Base-by-base conservation (phyloP, 2,888 invertebrate genomes). In the Cryptocephalus moraei region DNA sequence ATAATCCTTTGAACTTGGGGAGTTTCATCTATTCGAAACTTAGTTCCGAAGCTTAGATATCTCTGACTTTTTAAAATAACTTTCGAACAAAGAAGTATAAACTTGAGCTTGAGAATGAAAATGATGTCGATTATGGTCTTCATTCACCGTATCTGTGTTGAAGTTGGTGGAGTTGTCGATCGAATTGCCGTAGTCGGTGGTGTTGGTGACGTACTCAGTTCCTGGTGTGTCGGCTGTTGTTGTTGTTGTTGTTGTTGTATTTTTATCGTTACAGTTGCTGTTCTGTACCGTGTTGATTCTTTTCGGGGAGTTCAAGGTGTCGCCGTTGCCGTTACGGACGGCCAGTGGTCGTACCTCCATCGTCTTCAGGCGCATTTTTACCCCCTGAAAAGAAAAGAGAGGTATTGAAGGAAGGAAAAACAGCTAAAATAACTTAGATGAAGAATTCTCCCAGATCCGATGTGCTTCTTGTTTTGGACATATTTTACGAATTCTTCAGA, bases 311-410 rank as follows among this genome's bases (percentile, higher is more conserved):
- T 69, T 69, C 22, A 69, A 55, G 34, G 66, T 61, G 52, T 62
- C 64, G 55, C 61, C 61, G 55, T 62, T 64, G 50, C 66, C 67
- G 56, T 68, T 69, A 62, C 66, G 64, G 56, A 67, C 61, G 59
- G 68, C 67, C 56, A 72, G 56, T 10, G 70, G 66, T 38, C 69
- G 69, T 22, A 22, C 22, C 49, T 69, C 70, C 54, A 62, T 61
- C 49, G 66, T 62, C 60, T 73, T 72, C 59, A 73, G 62, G 51
- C 72, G 71, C 73, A 73, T 73, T 84, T 86, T 67, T 87, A 84
- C 70, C 91, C 95, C 65, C 84, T 97, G 66, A 97, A 36, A n/a
- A 22, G 2, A 22, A 22, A 22, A 22, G 22, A 6, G 22, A 22
- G n/a, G n/a, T n/a, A n/a, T n/a, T 22, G 6, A 22, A 22, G 6